Evolutionary conservation across 2,888 invertebrate species (phyloP).

Genomic region (Dasypolia templi): DNA sequence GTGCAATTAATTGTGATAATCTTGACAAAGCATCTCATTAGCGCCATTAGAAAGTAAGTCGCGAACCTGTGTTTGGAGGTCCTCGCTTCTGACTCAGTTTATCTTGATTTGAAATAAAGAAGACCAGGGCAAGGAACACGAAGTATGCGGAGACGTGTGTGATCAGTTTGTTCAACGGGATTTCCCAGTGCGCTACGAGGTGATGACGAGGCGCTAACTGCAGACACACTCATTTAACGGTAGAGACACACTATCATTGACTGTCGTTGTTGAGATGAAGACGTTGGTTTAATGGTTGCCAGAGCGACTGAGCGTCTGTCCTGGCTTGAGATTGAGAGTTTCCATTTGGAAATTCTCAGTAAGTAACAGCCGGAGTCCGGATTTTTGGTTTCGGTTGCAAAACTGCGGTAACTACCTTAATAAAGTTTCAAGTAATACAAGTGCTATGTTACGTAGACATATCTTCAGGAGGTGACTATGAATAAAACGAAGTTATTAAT

Average conservation of each 20-base stretch:
- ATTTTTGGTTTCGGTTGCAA: neutral
- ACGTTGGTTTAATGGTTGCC: neutral
- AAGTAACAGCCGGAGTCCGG: neutral
- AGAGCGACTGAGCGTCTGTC: neutral
- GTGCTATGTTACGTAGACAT: neutral
- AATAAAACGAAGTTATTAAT: constrained; percentile 47
- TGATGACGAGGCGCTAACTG: constrained; percentile 81
- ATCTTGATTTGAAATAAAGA: constrained; percentile 91
- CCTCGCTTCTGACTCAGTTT: constrained; percentile 90
- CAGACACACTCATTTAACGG: constrained; percentile 59
- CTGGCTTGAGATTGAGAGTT: no score
- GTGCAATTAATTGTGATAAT: constrained; percentile 74
- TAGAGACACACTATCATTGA: neutral
- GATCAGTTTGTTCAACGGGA: constrained; percentile 93
- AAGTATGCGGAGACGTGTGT: constrained; percentile 92
- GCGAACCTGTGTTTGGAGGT: constrained; percentile 90
- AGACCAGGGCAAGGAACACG: constrained; percentile 92
- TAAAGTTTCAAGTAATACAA: neutral
- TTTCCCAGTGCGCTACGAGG: constrained; percentile 88
- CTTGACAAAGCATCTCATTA: constrained; percentile 72
- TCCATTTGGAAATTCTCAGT: neutral
- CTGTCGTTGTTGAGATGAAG: neutral
- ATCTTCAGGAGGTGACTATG: constrained; percentile 25
- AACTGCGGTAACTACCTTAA: neutral
- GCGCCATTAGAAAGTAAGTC: constrained; percentile 64